These are phyloP conservation scores for Halyomorpha halys DNA, from an alignment of 1,140 invertebrate species.

Conservation along the genomic window DNA sequence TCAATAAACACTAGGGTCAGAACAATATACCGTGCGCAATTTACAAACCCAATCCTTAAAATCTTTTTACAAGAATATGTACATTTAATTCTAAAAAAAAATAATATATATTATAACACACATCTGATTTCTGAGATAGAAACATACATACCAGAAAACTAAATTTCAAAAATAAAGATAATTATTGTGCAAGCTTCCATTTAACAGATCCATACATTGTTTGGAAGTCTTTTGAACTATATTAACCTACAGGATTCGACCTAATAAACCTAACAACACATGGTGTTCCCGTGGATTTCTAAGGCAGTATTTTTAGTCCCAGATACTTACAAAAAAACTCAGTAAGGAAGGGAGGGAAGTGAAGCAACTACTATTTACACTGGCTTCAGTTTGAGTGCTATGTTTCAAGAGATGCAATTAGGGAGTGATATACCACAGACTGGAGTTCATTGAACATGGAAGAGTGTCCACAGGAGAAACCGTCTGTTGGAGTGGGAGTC, in stretches of 20 bases:
- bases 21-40: conserved; percentile 23
- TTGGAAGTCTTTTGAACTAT: conserved; percentile 13
- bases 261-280: conserved; percentile 8
- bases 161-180: neutral
- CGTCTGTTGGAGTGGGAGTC: conserved; percentile 14
- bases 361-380: conserved; percentile 13
- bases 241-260: conserved; percentile 18
- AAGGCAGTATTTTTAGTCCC: conserved; percentile 21
- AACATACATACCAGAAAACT: neutral
- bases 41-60: conserved; percentile 17
- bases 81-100: conserved; percentile 18
- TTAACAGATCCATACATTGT: neutral
- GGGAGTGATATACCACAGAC: conserved; percentile 53
- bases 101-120: conserved; percentile 13
- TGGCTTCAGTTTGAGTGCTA: conserved; percentile 35
- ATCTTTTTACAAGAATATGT: conserved; percentile 18
- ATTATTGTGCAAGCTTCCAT: conserved; percentile 8
- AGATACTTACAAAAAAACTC: conserved; percentile 13
- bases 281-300: conserved; percentile 25
- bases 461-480: conserved; percentile 49
- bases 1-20: conserved; percentile 18
- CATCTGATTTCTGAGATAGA: conserved; percentile 9
- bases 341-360: neutral
- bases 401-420: conserved; percentile 57
- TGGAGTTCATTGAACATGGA: conserved; percentile 58